Base-by-base conservation (phyloP, 2,113 vertebrate species). In the Thalassarche chlororhynchos region DNA sequence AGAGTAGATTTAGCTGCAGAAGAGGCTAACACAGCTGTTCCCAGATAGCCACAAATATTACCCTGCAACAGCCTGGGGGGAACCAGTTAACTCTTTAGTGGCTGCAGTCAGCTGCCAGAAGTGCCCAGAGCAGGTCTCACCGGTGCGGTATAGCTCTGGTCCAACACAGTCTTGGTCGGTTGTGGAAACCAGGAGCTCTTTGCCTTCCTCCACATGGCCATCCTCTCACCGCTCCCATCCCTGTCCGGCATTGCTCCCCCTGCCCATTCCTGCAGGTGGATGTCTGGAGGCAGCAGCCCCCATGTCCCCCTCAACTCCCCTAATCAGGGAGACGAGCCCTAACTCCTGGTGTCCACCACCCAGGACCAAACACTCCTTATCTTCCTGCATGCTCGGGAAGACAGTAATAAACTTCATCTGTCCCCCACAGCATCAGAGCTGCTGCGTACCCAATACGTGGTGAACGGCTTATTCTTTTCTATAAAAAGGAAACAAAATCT, bases 251-350 rank as follows among this genome's bases (percentile, higher is more conserved):
- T 4, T 4, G 20, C 14, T 64, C 25, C 9, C 24, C 36, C 20
- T 40, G 21, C 38, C 54, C 44, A 9, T 6, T 66, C 51, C 82
- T 16, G 23, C 36, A 6, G 62, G 17, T 11, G 51, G 20, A 40
- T 21, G 8, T 7, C 25, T 46, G 54, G 18, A 64, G 42, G 17
- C 34, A 83, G 28, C 65, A 85, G 64, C 8, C 4, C 20, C 51
- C 11, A 3, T 0, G 1, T 24, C 12, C 25, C 54, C 36, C 66
- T 58, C 24, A 62, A 3, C 0, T 0, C 1, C 46, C 68, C 58
- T 25, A 9, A 2, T 9, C 21, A 28, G 14, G 62, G 19, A 46
- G 24, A 83, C 2, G 2, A 20, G 14, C 13, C 40, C 38, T 13
- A 28, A 36, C 19, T 64, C 57, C 8, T 32, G 36, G 68, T 6